Evolutionary conservation across 2,113 vertebrate genomes (phyloP).

Genomic region (Sclerurus mexicanus): DNA sequence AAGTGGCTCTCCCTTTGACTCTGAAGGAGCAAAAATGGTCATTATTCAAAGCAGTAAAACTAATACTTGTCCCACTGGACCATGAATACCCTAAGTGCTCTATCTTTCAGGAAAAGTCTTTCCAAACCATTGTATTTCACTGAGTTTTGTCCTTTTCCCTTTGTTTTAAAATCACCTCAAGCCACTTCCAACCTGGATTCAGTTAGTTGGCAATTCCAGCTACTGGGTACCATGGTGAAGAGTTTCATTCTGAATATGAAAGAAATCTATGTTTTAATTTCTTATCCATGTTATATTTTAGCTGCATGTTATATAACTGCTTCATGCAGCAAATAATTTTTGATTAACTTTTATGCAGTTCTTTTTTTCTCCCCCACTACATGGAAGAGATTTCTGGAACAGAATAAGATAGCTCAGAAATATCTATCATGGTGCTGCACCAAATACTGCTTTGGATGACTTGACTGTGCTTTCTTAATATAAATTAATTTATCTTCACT

Average conservation of each 20-base stretch:
- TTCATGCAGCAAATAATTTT: not conserved
- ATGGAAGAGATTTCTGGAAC: not conserved
- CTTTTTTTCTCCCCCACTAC: not conserved
- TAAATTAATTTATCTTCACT: not conserved
- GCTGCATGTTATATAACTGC: not conserved
- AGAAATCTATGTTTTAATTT: not conserved
- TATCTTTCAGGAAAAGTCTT: not conserved
- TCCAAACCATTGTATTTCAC: not conserved
- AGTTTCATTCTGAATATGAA: not conserved
- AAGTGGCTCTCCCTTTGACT: conserved; percentile 42
- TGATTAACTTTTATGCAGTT: not conserved
- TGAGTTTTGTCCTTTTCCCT: not conserved
- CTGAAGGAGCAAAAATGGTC: conserved; percentile 11
- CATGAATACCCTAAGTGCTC: not conserved
- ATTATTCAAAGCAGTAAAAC: conserved; percentile 23
- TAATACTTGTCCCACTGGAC: not conserved
- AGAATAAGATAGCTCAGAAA: not conserved
- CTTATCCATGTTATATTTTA: not conserved
- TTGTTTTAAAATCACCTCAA: not conserved
- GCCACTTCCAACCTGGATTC: not conserved
- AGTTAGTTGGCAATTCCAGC: not conserved
- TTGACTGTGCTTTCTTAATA: not conserved
- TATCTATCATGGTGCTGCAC: not conserved
- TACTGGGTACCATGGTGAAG: not conserved
- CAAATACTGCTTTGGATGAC: not conserved